Percentiles rank a stretch among this genome's conserved stretches.
These are phyloP conservation scores for Leucoma salicis DNA, from an alignment of 2,888 invertebrate species.

Conservation along the genomic window DNA sequence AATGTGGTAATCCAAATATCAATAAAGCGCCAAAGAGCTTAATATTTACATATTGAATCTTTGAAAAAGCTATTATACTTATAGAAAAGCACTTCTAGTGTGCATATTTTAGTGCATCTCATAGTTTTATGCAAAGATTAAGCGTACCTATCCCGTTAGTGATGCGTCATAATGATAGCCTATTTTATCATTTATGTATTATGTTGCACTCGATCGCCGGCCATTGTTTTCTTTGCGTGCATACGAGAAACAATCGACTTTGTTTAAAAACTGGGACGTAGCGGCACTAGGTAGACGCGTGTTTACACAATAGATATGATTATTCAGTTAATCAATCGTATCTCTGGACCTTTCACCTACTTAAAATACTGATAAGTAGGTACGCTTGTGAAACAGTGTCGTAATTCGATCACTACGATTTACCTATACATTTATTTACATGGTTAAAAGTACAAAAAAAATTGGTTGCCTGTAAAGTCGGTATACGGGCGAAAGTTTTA, in stretches of 20 bases:
- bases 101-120: not conserved
- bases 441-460: no score
- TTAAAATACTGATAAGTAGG: conserved; percentile 7
- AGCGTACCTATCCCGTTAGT: conserved; percentile 6
- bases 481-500: no score
- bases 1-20: conserved; percentile 5
- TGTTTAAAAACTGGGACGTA: conserved; percentile 36
- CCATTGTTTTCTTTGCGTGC: conserved; percentile 30
- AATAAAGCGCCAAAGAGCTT: not conserved
- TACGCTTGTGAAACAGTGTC: conserved; percentile 11
- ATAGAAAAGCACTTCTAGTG: not conserved
- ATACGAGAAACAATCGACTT: conserved; percentile 41
- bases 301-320: conserved; percentile 20
- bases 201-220: conserved; percentile 1
- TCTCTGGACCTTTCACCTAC: conserved; percentile 22
- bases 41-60: not conserved
- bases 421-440: no score
- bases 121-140: conserved; percentile 7
- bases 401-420: no score
- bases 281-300: not conserved
- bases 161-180: conserved; percentile 10
- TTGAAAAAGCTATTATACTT: not conserved
- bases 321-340: conserved; percentile 12
- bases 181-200: not conserved
- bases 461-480: no score